Evolutionary conservation across 1,140 invertebrate species (phyloP).

Genomic region (Drosophila santomea): DNA sequence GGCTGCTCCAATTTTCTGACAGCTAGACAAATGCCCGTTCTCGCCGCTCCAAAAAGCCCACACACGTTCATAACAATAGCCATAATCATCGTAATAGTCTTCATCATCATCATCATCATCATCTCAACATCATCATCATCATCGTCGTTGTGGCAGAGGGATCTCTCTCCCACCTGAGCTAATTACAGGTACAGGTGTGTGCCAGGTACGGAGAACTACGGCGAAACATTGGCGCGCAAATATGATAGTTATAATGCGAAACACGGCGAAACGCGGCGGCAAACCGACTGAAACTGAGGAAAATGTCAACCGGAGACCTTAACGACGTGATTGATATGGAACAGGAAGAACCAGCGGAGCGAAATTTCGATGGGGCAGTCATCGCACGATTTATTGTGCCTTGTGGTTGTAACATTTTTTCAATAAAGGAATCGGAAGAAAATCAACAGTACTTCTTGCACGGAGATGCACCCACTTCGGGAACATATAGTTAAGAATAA

Average conservation of each 20-base stretch:
- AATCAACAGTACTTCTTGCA: background rate
- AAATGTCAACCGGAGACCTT: constrained; percentile 63
- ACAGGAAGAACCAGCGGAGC: constrained; percentile 57
- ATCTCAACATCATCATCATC: constrained; percentile 20
- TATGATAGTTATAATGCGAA: constrained; percentile 52
- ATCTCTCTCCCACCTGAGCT: constrained; percentile 22
- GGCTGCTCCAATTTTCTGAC: constrained; percentile 42
- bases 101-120: constrained; percentile 4
- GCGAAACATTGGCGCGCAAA: constrained; percentile 36
- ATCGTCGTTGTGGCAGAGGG: background rate
- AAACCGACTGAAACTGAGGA: constrained; percentile 35
- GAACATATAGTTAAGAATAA: too few relatives aligned
- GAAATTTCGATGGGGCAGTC: constrained; percentile 54
- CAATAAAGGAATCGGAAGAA: background rate
- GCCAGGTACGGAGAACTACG: constrained; percentile 15
- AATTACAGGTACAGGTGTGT: constrained; percentile 25
- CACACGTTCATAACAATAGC: constrained; percentile 26
- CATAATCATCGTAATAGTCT: constrained; percentile 14
- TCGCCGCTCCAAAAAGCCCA: constrained; percentile 24
- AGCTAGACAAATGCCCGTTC: constrained; percentile 43
- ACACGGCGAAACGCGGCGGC: constrained; percentile 48
- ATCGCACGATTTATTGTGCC: constrained; percentile 52
- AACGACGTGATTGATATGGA: constrained; percentile 67
- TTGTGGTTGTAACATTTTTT: constrained; percentile 6
- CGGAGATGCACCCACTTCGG: background rate